These are phyloP conservation scores for Elaphurus davidianus DNA, from an alignment of 2,113 vertebrate genomes.

Conservation along the genomic window DNA sequence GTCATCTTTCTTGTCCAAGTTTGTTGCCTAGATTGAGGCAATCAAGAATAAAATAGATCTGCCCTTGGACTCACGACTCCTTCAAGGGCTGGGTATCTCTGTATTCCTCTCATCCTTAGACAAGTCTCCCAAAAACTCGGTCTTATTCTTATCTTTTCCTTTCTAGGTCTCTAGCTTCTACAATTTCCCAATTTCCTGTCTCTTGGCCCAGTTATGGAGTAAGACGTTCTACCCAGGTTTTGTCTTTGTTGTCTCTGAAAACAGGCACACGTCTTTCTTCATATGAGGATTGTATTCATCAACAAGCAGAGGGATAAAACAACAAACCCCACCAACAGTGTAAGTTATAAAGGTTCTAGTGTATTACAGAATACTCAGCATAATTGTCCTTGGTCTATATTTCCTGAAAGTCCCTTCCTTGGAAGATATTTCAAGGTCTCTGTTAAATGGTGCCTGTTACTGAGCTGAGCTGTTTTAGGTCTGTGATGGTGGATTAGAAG, in stretches of 20 bases:
- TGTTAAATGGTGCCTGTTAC: not conserved
- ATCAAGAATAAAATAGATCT: slow-evolving; percentile 27
- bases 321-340: not conserved
- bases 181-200: not conserved
- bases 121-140: not conserved
- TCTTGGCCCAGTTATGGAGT: not conserved
- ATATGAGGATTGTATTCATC: not conserved
- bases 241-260: not conserved
- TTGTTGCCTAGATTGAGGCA: slow-evolving; percentile 7
- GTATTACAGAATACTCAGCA: not conserved
- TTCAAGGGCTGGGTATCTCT: not conserved
- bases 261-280: not conserved
- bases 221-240: not conserved
- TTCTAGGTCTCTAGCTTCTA: not conserved
- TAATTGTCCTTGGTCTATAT: not conserved
- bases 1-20: slow-evolving; percentile 33
- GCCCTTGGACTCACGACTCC: not conserved
- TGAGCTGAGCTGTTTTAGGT: not conserved
- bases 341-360: not conserved
- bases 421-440: not conserved
- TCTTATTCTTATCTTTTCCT: too few species aligned
- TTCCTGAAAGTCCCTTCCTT: not conserved
- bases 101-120: not conserved
- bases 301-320: not conserved
- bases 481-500: not conserved